Evolutionary conservation across 1,140 invertebrate genomes (phyloP), one percentile per base, ranked within the genome.

Genomic region (Drosophila virilis): DNA sequence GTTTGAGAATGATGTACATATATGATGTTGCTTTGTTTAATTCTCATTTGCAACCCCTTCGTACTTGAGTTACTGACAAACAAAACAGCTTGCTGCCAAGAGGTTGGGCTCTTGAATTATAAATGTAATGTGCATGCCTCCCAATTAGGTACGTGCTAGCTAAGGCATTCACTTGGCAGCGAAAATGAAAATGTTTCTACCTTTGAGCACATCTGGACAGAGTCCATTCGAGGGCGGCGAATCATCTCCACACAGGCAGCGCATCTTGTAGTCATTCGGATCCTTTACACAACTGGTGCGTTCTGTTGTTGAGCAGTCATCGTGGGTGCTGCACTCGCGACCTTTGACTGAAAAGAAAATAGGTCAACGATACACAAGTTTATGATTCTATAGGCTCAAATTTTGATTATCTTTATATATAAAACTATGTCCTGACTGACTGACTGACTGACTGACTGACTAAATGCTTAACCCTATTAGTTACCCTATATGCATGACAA

Each of bases 181-280:
- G n/a, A 9, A 8, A 40, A 46, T 46, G 22, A 35, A 22, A 28
- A 8, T 46, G 32, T 12, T 12, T 22, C 46, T 71, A 94, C 94
- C 93, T 93, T 94, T 95, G 67, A 93, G 93, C 85, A 94, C 91
- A 92, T 94, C 93, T 38, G 93, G 93, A 74, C 95, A 96, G 17
- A 93, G 92, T 28, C 95, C 95, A 74, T 95, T 95, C 1, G 93
- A 74, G 0, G 95, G 95, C 1, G 94, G 92, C 1, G 93, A 90
- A 80, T 95, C 95, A 90, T 96, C 95, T 0, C 94, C 94, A 74
- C 95, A 96, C 0, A 96, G 93, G 64, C 95, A 96, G 22, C 95
- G 92, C 35, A 93, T 93, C 64, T 93, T 93, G 32, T 93, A 92
- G 77, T 95, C 94, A 65, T 93, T 93, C 17, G 93, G 93, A 42